Conservation (phyloP, 2,888 invertebrate genomes). For the Candidula unifasciata region DNA sequence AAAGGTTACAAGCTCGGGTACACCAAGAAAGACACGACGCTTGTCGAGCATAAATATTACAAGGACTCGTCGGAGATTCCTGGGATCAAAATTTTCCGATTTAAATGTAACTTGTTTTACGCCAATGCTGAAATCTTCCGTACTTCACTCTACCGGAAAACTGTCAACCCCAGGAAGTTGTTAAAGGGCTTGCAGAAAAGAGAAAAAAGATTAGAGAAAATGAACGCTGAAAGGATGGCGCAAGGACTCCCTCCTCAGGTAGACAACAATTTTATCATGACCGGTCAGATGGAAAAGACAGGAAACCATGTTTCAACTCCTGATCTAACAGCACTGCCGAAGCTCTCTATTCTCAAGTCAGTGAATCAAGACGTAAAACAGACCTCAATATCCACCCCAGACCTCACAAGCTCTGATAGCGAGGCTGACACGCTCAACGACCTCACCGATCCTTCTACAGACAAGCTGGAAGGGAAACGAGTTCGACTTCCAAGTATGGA, state of each 20-base stretch:
- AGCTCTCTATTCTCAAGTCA: background rate
- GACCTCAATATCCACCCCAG: background rate
- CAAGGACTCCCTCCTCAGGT: slow-evolving; percentile 45
- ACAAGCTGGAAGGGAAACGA: background rate
- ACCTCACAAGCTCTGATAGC: background rate
- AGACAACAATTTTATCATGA: slow-evolving; percentile 52
- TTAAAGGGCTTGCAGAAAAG: slow-evolving; percentile 69
- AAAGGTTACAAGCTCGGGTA: slow-evolving; percentile 69
- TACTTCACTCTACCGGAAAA: slow-evolving; percentile 67
- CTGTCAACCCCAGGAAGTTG: slow-evolving; percentile 71
- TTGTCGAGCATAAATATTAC: slow-evolving; percentile 66
- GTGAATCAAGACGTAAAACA: background rate
- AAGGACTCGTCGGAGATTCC: slow-evolving; percentile 65
- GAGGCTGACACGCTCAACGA: background rate
- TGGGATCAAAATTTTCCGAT: slow-evolving; percentile 73
- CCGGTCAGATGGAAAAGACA: slow-evolving; percentile 37
- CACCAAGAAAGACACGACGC: slow-evolving; percentile 63
- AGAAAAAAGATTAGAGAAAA: slow-evolving; percentile 53
- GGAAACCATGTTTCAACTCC: background rate
- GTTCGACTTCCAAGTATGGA: slow-evolving; percentile 56
- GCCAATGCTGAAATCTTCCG: slow-evolving; percentile 76
- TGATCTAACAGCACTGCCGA: background rate
- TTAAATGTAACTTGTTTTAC: slow-evolving; percentile 73
- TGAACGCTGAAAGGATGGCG: slow-evolving; percentile 30
- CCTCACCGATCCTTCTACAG: background rate